Percentiles rank a stretch among this genome's conserved stretches.
Conservation (phyloP, 2,797 vertebrate genomes). For the Protosalanx chinensis region DNA sequence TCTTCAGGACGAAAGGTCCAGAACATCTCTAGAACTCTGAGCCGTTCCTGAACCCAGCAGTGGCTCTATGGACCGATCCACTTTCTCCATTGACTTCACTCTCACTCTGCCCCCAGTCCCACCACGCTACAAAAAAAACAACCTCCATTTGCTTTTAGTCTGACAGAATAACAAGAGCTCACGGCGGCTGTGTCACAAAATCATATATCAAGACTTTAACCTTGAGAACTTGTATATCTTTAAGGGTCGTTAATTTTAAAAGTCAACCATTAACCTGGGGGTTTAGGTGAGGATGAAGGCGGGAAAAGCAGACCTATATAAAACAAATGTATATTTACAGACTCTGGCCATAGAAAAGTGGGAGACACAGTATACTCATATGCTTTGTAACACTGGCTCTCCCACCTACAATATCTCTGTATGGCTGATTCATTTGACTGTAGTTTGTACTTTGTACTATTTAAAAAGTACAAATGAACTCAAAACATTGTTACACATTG, state of each 20-base stretch:
- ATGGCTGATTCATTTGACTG: background rate
- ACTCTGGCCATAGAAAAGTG: conserved; percentile 11
- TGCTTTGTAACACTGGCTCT: background rate
- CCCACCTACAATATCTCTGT: background rate
- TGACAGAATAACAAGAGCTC: conserved; percentile 24
- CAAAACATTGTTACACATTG: background rate
- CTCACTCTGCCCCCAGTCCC: background rate
- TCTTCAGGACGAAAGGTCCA: conserved; percentile 3
- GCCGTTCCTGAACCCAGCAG: background rate
- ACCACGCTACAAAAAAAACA: conserved; percentile 36
- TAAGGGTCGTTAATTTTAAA: conserved; percentile 71
- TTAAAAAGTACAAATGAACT: background rate
- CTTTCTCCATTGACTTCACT: background rate
- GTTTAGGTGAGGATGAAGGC: conserved; percentile 40
- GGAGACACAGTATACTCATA: background rate
- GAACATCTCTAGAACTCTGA: background rate
- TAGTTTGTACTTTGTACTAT: background rate
- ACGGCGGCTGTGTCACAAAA: conserved; percentile 48
- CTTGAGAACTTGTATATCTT: conserved; percentile 61
- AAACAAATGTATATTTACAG: conserved; percentile 54
- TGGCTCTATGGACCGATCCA: background rate
- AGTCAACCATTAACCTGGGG: conserved; percentile 66
- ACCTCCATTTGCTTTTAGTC: conserved; percentile 32
- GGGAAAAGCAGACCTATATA: conserved; percentile 50
- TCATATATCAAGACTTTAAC: conserved; percentile 58